Conservation (phyloP, 2,888 invertebrate genomes). For the Sinohyriopsis cumingii region DNA sequence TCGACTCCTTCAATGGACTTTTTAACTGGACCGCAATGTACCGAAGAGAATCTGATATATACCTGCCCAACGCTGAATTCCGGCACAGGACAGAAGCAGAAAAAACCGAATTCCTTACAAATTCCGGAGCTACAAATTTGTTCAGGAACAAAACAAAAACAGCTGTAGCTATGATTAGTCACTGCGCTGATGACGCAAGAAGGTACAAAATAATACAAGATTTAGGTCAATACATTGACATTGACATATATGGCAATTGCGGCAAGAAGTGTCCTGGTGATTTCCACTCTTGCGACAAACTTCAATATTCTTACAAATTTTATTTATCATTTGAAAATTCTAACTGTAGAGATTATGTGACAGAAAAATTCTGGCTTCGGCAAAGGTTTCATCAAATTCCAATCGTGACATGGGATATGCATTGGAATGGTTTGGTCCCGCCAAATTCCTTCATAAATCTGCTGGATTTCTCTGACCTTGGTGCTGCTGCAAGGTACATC, state of each 20-base stretch:
- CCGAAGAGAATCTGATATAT: conserved; percentile 4
- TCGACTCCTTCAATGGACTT: not conserved
- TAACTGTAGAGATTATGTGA: conserved; percentile 2
- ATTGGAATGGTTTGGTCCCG: conserved; percentile 4
- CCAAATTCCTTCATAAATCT: conserved; percentile 6
- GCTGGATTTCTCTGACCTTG: conserved; percentile 1
- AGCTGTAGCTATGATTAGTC: conserved; percentile 4
- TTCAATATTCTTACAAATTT: too few relatives aligned
- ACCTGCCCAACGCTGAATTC: conserved; percentile 7
- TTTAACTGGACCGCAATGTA: conserved; percentile 12
- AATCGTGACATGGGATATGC: conserved; percentile 4
- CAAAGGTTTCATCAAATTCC: conserved; percentile 6
- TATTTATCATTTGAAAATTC: too few relatives aligned
- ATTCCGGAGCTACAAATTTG: not conserved
- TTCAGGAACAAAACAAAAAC: conserved; percentile 11
- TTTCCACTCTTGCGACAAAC: too few relatives aligned
- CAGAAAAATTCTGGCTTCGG: conserved; percentile 11
- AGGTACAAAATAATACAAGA: conserved; percentile 4
- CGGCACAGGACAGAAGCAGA: not conserved
- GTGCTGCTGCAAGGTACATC: conserved; percentile 2
- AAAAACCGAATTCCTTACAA: not conserved
- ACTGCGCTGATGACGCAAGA: conserved; percentile 5
- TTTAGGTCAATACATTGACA: conserved; percentile 3
- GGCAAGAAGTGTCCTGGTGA: not conserved
- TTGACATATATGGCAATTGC: conserved; percentile 10